Evolutionary conservation across 2,797 vertebrate genomes (phyloP).

Genomic region (Pantherophis vulpinus): DNA sequence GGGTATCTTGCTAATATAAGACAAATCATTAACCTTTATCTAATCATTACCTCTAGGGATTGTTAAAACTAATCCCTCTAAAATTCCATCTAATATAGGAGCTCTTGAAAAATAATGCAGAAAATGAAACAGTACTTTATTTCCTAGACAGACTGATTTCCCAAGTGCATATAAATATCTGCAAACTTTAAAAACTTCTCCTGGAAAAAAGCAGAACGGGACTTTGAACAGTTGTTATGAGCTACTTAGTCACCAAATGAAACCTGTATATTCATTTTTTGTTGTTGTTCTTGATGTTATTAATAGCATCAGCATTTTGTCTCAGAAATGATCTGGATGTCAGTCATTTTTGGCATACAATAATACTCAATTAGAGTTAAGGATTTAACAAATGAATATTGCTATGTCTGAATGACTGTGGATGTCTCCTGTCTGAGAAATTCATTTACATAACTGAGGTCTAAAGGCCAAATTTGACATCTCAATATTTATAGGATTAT

Average conservation of each 20-base stretch:
- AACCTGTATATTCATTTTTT: not conserved
- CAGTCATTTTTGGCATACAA: not conserved
- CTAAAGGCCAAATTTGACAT: not conserved
- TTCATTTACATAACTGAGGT: not conserved
- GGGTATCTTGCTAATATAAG: slow-evolving; percentile 52
- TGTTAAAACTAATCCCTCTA: slow-evolving; percentile 63
- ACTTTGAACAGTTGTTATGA: slow-evolving; percentile 34
- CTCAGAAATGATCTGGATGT: not conserved
- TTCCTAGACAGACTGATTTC: not conserved
- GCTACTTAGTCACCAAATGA: not conserved
- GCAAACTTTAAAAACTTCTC: slow-evolving; percentile 15
- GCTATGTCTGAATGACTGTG: not conserved
- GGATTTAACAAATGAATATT: not conserved
- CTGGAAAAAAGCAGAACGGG: slow-evolving; percentile 22
- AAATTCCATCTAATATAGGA: slow-evolving; percentile 60
- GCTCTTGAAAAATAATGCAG: slow-evolving; percentile 52
- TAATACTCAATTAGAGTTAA: not conserved
- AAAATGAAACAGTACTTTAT: slow-evolving; percentile 37
- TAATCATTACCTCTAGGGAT: slow-evolving; percentile 64
- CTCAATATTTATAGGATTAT: not conserved
- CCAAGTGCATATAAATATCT: slow-evolving; percentile 32
- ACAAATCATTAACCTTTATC: slow-evolving; percentile 66
- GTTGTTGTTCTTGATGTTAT: not conserved
- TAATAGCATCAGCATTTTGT: not conserved
- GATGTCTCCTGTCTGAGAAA: not conserved